Conservation (phyloP, 1,140 invertebrate genomes). For the Heliothis virescens region DNA sequence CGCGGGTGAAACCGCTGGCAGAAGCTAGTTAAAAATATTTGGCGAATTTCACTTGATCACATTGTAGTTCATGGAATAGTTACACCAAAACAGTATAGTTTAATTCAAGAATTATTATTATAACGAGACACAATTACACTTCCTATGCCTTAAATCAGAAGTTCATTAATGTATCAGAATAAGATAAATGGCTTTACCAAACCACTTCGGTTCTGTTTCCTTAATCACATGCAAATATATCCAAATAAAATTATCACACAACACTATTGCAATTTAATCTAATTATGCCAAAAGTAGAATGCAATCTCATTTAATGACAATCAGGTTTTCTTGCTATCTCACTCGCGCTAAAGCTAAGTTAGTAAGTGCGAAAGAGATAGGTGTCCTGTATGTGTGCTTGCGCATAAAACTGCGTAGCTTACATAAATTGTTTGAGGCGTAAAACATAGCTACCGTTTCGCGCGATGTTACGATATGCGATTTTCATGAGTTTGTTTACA, state of each 20-base stretch:
- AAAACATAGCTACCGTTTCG: constrained; percentile 37
- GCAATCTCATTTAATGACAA: constrained; percentile 42
- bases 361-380: constrained; percentile 25
- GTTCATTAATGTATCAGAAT: not conserved
- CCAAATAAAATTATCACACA: constrained; percentile 32
- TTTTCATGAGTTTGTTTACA: not conserved
- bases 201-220: not conserved
- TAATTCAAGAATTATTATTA: no score
- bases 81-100: no score
- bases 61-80: no score
- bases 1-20: no score
- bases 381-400: not conserved
- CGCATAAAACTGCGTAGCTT: constrained; percentile 39
- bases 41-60: no score
- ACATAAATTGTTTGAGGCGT: constrained; percentile 41
- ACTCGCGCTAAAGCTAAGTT: not conserved
- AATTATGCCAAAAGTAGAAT: constrained; percentile 48
- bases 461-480: constrained; percentile 20
- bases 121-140: no score
- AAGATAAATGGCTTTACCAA: not conserved
- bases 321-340: constrained; percentile 11
- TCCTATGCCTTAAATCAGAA: no score
- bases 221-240: constrained; percentile 20
- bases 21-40: no score
- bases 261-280: constrained; percentile 44